A percentile compares a stretch with the other conserved stretches of the same genome.
These are phyloP conservation scores for Hoplias malabaricus DNA, from an alignment of 2,113 vertebrate genomes.

Conservation along the genomic window DNA sequence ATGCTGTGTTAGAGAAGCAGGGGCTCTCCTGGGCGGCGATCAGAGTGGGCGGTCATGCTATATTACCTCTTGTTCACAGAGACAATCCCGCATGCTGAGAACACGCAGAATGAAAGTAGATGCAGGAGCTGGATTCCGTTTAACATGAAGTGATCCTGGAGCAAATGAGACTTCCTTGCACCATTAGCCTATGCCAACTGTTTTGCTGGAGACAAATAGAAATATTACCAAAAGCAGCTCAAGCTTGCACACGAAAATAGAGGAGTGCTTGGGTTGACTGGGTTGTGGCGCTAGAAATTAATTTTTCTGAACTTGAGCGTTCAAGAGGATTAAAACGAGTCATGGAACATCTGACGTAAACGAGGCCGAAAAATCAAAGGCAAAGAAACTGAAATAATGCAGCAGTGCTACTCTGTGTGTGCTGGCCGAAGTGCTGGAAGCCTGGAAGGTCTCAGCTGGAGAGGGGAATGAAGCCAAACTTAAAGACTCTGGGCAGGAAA, in stretches of 20 bases:
- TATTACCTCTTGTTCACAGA: conserved; percentile 26
- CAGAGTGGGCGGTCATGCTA: conserved; percentile 34
- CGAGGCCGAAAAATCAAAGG: not conserved
- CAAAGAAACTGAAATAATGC: conserved; percentile 31
- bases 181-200: conserved; percentile 57
- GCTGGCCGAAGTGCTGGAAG: not conserved
- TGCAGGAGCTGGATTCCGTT: conserved; percentile 23
- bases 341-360: conserved; percentile 9
- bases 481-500: not conserved
- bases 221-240: conserved; percentile 14
- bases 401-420: conserved; percentile 10
- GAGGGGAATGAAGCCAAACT: not conserved
- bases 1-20: conserved; percentile 19
- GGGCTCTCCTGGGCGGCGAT: not conserved
- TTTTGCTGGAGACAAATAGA: conserved; percentile 57
- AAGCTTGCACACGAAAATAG: not conserved
- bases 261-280: not conserved
- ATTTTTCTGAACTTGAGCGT: not conserved
- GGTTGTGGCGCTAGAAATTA: not conserved
- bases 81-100: conserved; percentile 29
- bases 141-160: conserved; percentile 29
- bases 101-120: conserved; percentile 24
- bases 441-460: conserved; percentile 1
- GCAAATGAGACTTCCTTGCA: conserved; percentile 50
- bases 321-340: not conserved